These are phyloP conservation scores for Ctenomys sociabilis DNA, from an alignment of 2,113 vertebrate species.

Conservation along the genomic window DNA sequence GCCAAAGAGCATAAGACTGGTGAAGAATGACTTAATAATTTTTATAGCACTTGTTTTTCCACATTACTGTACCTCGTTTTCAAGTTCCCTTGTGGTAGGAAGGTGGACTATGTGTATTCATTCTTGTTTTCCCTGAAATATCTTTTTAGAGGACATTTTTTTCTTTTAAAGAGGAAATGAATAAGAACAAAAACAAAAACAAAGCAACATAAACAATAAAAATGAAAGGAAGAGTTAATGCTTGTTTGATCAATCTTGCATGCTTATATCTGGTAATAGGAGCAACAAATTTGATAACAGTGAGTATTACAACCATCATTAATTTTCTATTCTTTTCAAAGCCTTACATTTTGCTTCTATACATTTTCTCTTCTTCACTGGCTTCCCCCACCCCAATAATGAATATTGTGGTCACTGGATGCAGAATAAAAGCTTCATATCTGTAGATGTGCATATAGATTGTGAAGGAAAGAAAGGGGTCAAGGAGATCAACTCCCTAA, in stretches of 20 bases:
- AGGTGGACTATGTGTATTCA: background rate
- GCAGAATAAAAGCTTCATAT: background rate
- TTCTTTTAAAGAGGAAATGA: too few species aligned
- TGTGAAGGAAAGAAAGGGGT: background rate
- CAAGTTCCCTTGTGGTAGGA: background rate
- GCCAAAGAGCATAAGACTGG: background rate
- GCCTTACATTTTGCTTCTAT: background rate
- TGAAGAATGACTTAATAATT: background rate
- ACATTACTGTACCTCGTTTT: background rate
- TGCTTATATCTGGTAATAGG: too few species aligned
- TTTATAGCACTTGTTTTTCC: slow-evolving; percentile 17
- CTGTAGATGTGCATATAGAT: background rate
- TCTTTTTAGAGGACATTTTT: background rate
- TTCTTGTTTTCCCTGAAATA: background rate
- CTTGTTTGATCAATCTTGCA: too few species aligned
- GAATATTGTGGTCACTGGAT: background rate
- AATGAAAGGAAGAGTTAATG: too few species aligned
- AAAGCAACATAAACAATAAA: too few species aligned
- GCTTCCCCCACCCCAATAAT: background rate
- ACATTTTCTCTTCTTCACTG: background rate
- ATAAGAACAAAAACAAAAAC: too few species aligned
- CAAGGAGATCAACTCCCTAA: background rate
- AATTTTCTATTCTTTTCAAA: background rate
- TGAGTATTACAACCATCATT: too few species aligned
- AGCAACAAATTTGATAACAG: too few species aligned